A percentile compares a stretch with the other conserved stretches of the same genome.
Conservation (phyloP, 2,888 invertebrate genomes). For the Frankliniella intonsa region DNA sequence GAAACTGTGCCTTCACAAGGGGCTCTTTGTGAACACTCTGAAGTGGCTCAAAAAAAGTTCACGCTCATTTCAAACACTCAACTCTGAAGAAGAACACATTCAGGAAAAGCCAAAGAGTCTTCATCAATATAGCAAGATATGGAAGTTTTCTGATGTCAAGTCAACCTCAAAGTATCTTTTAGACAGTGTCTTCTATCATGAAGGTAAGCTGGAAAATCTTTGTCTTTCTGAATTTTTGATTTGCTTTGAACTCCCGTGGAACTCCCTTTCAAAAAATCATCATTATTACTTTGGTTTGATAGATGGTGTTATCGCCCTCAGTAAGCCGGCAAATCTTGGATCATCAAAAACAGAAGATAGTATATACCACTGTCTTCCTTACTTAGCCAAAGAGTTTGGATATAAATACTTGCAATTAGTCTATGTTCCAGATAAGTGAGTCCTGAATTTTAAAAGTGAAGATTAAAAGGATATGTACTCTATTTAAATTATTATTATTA, state of each 20-base stretch:
- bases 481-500: neutral
- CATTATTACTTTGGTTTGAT: neutral
- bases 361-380: neutral
- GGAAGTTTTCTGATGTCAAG: neutral
- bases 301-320: neutral
- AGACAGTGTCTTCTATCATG: neutral
- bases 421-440: neutral
- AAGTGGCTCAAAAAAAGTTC: neutral
- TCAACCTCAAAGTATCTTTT: neutral
- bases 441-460: neutral
- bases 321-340: neutral
- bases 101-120: neutral
- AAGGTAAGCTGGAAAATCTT: neutral
- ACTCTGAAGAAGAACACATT: neutral
- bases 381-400: neutral
- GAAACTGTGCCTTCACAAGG: neutral
- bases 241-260: neutral
- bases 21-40: neutral
- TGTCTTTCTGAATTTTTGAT: neutral
- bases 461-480: neutral
- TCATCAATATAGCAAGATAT: neutral
- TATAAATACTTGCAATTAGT: slow-evolving; percentile 6
- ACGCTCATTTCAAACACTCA: neutral
- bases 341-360: neutral
- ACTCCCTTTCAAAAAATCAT: neutral